A percentile compares a stretch with the other conserved stretches of the same genome.
These are phyloP conservation scores for Erebia ligea DNA, from an alignment of 2,888 invertebrate genomes.

Conservation along the genomic window DNA sequence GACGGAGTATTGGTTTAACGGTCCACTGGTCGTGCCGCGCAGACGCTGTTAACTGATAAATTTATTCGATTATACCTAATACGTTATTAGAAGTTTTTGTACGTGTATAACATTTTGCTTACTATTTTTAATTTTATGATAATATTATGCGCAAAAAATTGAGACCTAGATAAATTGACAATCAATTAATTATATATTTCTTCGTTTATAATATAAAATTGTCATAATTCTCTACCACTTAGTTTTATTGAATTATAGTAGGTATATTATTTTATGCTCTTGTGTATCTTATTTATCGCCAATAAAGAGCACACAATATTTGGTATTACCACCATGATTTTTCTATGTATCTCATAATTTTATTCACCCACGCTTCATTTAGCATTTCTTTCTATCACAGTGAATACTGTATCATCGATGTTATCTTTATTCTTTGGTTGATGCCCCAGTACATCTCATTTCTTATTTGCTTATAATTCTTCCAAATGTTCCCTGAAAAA, in stretches of 20 bases:
- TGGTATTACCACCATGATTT: no score
- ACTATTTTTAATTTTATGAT: not conserved
- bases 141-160: constrained; percentile 7
- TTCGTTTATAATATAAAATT: not conserved
- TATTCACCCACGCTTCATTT: no score
- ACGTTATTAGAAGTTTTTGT: constrained; percentile 24
- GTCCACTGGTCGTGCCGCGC: constrained; percentile 51
- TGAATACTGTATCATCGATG: no score
- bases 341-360: no score
- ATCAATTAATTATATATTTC: not conserved
- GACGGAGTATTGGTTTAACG: constrained; percentile 51
- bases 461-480: no score
- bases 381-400: no score
- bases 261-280: no score
- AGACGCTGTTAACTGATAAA: constrained; percentile 28
- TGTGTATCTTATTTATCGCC: no score
- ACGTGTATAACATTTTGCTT: not conserved
- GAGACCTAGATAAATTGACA: not conserved
- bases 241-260: not conserved
- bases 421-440: no score
- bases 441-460: no score
- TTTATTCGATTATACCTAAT: constrained; percentile 31
- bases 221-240: not conserved
- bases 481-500: no score
- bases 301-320: no score